Conservation (phyloP, 2,113 vertebrate species). For the Mohoua ochrocephala region DNA sequence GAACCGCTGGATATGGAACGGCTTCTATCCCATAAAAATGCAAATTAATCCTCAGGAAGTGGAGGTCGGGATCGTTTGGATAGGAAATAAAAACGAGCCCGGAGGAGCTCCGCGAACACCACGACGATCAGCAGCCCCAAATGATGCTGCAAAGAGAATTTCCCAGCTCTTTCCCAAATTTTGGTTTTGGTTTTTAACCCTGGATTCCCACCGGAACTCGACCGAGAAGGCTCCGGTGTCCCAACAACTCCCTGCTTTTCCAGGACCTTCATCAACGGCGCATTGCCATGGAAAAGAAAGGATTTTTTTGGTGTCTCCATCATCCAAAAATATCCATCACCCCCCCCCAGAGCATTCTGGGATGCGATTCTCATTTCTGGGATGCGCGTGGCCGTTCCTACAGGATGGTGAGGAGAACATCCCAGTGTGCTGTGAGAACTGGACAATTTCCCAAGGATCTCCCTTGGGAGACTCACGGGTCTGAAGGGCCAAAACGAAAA, state of each 20-base stretch:
- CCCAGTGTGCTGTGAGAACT: not conserved
- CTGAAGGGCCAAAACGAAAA: not conserved
- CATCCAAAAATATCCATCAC: not conserved
- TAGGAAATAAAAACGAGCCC: slow-evolving; percentile 58
- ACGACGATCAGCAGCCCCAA: not conserved
- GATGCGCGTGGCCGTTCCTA: rapidly evolving
- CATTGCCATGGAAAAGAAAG: not conserved
- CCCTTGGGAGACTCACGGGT: rapidly evolving
- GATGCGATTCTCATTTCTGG: not conserved
- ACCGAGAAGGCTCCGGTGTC: rapidly evolving
- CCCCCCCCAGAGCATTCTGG: rapidly evolving
- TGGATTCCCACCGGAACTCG: not conserved
- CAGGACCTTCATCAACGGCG: not conserved
- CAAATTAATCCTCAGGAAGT: slow-evolving; percentile 50
- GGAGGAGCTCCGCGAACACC: not conserved
- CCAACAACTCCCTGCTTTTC: not conserved
- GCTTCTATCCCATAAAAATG: slow-evolving; percentile 68
- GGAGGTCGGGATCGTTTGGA: slow-evolving; percentile 40
- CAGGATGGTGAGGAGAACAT: not conserved
- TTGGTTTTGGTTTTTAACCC: not conserved
- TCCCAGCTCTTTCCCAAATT: not conserved
- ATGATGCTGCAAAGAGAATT: not conserved
- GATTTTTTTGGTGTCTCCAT: rapidly evolving
- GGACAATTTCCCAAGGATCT: not conserved
- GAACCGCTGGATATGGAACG: slow-evolving; percentile 45